Evolutionary conservation across 1,140 invertebrate species (phyloP).

Genomic region (Neotoxoptera formosana): DNA sequence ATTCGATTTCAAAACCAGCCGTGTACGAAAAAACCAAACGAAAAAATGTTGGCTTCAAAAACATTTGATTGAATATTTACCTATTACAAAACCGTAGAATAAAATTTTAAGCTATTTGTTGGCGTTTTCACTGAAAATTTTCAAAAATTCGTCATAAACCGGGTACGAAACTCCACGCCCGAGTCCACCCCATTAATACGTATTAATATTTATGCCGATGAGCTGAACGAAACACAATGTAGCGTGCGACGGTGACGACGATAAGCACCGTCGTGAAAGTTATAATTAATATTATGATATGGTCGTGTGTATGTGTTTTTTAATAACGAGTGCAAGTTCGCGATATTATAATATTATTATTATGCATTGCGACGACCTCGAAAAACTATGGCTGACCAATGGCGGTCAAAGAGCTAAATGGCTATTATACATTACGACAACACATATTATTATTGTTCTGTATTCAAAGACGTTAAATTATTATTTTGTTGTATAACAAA

Average conservation of each 20-base stretch:
- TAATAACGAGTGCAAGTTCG: neutral
- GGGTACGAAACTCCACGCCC: too few species aligned
- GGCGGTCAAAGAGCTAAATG: neutral
- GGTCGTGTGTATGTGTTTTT: neutral
- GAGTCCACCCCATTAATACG: too few species aligned
- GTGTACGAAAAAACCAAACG: too few species aligned
- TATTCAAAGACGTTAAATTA: neutral
- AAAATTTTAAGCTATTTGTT: too few species aligned
- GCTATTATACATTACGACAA: neutral
- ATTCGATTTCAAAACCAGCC: too few species aligned
- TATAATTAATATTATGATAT: neutral
- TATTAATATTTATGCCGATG: neutral
- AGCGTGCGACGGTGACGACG: neutral
- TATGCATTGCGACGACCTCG: neutral
- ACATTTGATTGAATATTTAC: too few species aligned
- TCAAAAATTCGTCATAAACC: too few species aligned
- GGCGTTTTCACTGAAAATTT: too few species aligned
- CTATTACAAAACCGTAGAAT: too few species aligned
- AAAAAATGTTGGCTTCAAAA: too few species aligned
- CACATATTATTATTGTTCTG: neutral
- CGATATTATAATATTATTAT: too few species aligned
- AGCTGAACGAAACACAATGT: neutral
- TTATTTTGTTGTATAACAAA: neutral
- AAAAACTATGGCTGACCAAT: neutral
- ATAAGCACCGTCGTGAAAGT: neutral